Conservation (phyloP, 2,113 vertebrate species). For the Cheilinus undulatus region DNA sequence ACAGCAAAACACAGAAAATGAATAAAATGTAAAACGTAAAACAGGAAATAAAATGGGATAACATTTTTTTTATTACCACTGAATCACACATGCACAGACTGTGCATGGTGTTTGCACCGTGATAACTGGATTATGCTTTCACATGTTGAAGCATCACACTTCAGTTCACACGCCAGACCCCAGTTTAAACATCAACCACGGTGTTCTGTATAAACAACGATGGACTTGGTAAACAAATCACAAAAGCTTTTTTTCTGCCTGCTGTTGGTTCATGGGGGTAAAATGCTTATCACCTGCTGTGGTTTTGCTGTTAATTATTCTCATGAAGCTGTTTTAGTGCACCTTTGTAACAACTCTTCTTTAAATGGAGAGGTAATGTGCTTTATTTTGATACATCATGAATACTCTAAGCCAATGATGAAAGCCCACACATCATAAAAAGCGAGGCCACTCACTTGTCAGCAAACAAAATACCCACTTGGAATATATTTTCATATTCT, state of each 20-base stretch:
- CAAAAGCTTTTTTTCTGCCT: not conserved
- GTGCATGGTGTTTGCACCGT: not conserved
- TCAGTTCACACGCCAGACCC: not conserved
- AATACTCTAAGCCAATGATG: not conserved
- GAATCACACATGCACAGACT: not conserved
- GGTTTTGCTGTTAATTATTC: constrained; percentile 41
- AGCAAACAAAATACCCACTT: too few relatives aligned
- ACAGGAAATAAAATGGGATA: too few relatives aligned
- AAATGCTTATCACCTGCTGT: constrained; percentile 2
- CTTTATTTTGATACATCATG: not conserved
- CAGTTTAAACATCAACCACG: constrained; percentile 1
- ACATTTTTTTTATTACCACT: too few relatives aligned
- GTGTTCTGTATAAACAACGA: constrained; percentile 23
- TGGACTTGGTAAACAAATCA: constrained; percentile 22
- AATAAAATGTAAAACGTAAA: too few relatives aligned
- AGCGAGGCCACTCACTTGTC: too few relatives aligned
- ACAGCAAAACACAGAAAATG: not conserved
- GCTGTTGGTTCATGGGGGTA: not conserved
- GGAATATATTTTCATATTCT: too few relatives aligned
- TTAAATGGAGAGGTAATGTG: not conserved
- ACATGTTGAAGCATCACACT: not conserved
- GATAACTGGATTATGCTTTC: not conserved
- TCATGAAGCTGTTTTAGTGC: not conserved
- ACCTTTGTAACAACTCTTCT: not conserved
- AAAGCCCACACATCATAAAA: too few relatives aligned